phyloP scores from a whole-genome alignment of 2,888 invertebrate genomes.

The Metalampra italica region DNA sequence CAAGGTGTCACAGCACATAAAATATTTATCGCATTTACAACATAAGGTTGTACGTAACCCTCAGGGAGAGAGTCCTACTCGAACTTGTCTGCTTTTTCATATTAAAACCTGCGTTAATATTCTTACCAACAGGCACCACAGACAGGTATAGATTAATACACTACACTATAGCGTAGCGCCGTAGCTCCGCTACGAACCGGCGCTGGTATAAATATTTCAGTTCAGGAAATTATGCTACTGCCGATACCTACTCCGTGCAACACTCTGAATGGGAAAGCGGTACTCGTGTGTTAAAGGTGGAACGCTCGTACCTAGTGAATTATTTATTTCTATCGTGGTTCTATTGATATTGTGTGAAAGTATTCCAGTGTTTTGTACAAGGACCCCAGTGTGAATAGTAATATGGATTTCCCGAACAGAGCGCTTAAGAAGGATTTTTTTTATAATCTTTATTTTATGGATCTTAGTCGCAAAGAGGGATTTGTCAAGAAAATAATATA shows the following conservation, averaged over 20 bases:
- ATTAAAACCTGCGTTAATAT: too few relatives aligned
- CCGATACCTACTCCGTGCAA: constrained; percentile 55
- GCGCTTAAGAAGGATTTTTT: too few relatives aligned
- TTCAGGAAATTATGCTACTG: constrained; percentile 72
- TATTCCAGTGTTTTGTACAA: neutral
- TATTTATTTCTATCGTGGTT: constrained; percentile 29
- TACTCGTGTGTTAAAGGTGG: constrained; percentile 41
- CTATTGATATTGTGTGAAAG: constrained; percentile 28
- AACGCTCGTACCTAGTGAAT: constrained; percentile 42
- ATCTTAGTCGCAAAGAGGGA: too few relatives aligned
- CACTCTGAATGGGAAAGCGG: constrained; percentile 58
- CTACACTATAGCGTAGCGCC: constrained; percentile 9
- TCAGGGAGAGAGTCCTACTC: too few relatives aligned
- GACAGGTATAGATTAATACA: too few relatives aligned
- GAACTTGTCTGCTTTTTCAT: too few relatives aligned
- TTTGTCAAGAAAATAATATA: too few relatives aligned
- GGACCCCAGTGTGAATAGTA: neutral
- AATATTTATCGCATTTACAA: too few relatives aligned
- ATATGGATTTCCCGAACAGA: neutral
- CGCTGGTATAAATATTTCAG: constrained; percentile 70
- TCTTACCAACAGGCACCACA: too few relatives aligned
- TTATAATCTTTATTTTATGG: too few relatives aligned
- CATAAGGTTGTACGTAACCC: too few relatives aligned
- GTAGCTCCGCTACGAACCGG: constrained; percentile 39
- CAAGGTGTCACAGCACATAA: too few relatives aligned